Evolutionary conservation across 2,888 invertebrate species (phyloP).

Genomic region (Ormyrus nitidulus): DNA sequence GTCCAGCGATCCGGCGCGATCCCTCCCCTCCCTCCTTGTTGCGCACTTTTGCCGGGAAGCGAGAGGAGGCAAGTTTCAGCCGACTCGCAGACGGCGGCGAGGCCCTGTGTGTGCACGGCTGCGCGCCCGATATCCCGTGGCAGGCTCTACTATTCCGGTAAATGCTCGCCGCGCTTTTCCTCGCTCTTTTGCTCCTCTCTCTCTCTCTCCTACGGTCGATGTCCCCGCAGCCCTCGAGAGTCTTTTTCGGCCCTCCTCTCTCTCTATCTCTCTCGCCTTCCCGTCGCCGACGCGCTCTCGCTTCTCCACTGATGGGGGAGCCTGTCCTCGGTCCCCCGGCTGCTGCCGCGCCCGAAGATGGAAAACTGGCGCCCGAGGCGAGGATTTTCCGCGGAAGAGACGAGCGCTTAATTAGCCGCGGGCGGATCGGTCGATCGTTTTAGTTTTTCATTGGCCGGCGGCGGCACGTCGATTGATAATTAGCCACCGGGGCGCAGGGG

Average conservation of each 20-base stretch:
- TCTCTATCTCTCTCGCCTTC: no score
- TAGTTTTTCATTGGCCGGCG: constrained; percentile 1
- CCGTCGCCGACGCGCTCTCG: no score
- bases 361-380: no score
- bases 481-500: not conserved
- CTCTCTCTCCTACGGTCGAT: constrained; percentile 49
- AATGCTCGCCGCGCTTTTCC: constrained; percentile 50
- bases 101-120: no score
- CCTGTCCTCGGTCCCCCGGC: no score
- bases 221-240: constrained; percentile 38
- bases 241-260: no score
- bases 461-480: constrained; percentile 27
- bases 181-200: constrained; percentile 39
- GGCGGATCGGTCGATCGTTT: not conserved
- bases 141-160: constrained; percentile 44
- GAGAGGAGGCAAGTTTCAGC: constrained; percentile 44
- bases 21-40: not conserved
- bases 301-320: no score
- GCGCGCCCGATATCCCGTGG: constrained; percentile 22
- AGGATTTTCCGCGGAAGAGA: not conserved
- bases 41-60: constrained; percentile 43
- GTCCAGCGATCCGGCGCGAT: constrained; percentile 60
- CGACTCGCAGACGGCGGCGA: not conserved
- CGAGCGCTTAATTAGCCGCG: not conserved
- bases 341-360: no score